Percentiles rank a stretch among this genome's conserved stretches.
Evolutionary conservation across 2,797 vertebrate genomes (phyloP).

Genomic region (Rachycentron canadum): DNA sequence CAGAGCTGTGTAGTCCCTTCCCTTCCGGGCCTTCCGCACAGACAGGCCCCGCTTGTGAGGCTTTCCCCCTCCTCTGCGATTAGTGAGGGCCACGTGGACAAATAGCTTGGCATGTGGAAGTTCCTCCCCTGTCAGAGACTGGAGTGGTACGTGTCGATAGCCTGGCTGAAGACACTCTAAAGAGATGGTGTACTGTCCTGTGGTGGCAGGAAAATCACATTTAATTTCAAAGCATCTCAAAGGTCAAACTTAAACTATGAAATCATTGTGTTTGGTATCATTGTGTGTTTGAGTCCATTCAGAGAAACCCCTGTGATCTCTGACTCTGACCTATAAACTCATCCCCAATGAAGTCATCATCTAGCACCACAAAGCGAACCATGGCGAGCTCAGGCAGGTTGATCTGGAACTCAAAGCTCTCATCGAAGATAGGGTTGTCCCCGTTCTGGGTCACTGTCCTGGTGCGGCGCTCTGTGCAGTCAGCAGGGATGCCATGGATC

Average conservation of each 20-base stretch:
- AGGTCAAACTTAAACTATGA: background rate
- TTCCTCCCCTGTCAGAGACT: slow-evolving; percentile 92
- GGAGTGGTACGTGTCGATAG: slow-evolving; percentile 92
- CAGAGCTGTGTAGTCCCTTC: slow-evolving; percentile 92
- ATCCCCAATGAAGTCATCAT: slow-evolving; percentile 96
- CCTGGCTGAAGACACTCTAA: slow-evolving; percentile 95
- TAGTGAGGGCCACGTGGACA: slow-evolving; percentile 95
- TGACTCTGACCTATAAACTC: slow-evolving; percentile 90
- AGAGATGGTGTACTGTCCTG: slow-evolving; percentile 93
- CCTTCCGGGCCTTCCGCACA: slow-evolving; percentile 92
- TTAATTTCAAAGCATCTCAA: background rate
- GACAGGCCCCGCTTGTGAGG: slow-evolving; percentile 95
- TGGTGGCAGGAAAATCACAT: slow-evolving; percentile 13
- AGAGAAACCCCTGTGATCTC: background rate
- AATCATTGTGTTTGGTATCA: background rate
- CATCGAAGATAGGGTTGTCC: slow-evolving; percentile 94
- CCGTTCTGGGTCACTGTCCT: slow-evolving; percentile 94
- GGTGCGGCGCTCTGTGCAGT: slow-evolving; percentile 94
- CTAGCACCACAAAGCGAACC: slow-evolving; percentile 95
- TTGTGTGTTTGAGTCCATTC: background rate
- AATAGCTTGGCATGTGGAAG: slow-evolving; percentile 91
- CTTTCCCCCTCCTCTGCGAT: slow-evolving; percentile 95
- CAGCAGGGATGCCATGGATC: slow-evolving; percentile 96
- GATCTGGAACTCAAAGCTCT: slow-evolving; percentile 97
- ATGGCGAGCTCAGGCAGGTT: slow-evolving; percentile 95